Base-by-base conservation (phyloP, 2,888 invertebrate species). In the Crematogaster levior region DNA sequence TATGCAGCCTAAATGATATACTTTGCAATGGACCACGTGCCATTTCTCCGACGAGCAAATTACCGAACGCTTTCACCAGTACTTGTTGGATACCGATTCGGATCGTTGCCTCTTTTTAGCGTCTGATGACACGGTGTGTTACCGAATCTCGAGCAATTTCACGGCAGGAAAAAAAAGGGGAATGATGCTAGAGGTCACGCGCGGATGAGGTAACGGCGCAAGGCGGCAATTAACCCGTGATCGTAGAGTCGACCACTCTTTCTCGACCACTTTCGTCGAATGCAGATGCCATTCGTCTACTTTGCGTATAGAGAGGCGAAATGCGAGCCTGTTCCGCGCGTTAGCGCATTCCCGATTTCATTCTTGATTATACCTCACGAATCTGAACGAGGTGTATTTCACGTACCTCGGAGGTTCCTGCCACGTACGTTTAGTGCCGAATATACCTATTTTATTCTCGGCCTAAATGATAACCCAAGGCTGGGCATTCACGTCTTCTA, bases 61-160 rank as follows among this genome's bases (percentile, higher is more conserved):
- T 65, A 53, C 40, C 77, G 30, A 15, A 40, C 68, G 43, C 77
- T 79, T 79, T 79, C 77, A 79, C 77, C 27, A 48, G 46, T 61
- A 61, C 73, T 74, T 37, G 53, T 77, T 74, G 66, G 66, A 79
- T 79, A 43, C 77, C 77, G 77, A 68, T 68, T 56, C 68, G 68
- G 77, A 68, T 79, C 77, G 56, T 53, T 43, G 77, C 56, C 9
- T 56, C 77, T 34, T 66, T 68, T 79, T 68, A 43, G 34, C 51
- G 24, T n/a, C 43, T 66, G 77, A 77, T 66, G 77, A 79, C 68
- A 79, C 48, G 34, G 68, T 56, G 56, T 68, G 34, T 79, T 56
- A 66, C 24, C 77, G 56, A 79, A 79, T 79, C 77, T 79, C 77
- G 77, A 34, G 53, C 66, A 21, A 58, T 68, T 18, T 40, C 37